Evolutionary conservation across 2,797 vertebrate species (phyloP), one percentile per base, ranked within the genome.

Genomic region (Taeniopygia guttata): DNA sequence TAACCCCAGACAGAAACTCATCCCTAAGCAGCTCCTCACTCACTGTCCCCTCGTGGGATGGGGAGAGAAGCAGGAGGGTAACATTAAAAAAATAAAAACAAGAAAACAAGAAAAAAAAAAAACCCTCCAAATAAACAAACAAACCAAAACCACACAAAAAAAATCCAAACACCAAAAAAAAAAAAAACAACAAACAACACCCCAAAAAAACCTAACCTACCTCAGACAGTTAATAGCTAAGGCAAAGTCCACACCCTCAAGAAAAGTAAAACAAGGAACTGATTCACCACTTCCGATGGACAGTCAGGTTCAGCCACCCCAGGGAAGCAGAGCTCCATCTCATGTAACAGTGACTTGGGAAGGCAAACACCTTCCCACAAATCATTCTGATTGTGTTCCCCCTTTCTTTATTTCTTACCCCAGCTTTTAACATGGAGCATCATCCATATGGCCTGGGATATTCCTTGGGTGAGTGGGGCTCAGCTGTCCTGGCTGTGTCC

Each of bases 381-480:
- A 42, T 17, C 10, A 18, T 13, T 64, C 34, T 17, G 32, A 42
- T 4, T 22, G 11, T 34, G 5, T 6, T 16, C 7, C 9, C 6
- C 11, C 7, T n/a, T 20, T 10, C 7, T 9, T 36, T 16, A 21
- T 27, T 74, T 30, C 64, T 62, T 8, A 9, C 6, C 7, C 38
- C 63, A 86, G 30, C 10, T 69, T 40, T 81, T 32, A 36, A 18
- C 20, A 11, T 2, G 16, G 51, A n/a, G 11, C n/a, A 70, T 20
- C 21, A 6, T 5, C 26, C 38, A 20, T 2, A 1, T 4, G 23
- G 14, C 2, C 40, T 70, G 34, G 14, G 4, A 17, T 4, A 43
- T 22, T 23, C 70, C 40, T 22, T 22, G 38, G 51, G 8, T 27
- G 49, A 46, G 5, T 3, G 2, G 69, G 25, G 38, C 0, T 52